Conservation (phyloP, 2,888 invertebrate genomes). For the Cryptosula pallasiana region DNA sequence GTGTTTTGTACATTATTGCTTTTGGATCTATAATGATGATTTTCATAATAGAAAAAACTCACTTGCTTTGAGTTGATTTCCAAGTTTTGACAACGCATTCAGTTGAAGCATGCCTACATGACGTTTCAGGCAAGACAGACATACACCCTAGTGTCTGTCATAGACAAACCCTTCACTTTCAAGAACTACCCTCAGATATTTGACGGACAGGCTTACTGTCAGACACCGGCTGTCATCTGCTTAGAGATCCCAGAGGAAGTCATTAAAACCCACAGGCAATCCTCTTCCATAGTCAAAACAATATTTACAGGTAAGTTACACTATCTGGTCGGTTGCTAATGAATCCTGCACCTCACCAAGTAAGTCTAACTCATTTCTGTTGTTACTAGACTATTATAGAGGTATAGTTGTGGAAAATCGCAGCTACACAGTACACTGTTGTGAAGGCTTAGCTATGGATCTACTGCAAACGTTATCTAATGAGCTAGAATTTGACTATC, state of each 20-base stretch:
- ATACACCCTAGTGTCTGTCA: neutral
- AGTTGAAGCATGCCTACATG: too few species aligned
- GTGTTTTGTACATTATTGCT: too few species aligned
- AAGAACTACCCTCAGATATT: neutral
- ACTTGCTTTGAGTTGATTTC: too few species aligned
- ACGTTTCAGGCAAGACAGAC: too few species aligned
- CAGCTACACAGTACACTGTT: slow-evolving; percentile 2
- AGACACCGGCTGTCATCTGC: slow-evolving; percentile 1
- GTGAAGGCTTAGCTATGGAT: slow-evolving; percentile 15
- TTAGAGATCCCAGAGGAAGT: neutral
- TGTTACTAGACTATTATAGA: neutral
- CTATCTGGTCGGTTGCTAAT: neutral
- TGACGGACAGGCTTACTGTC: slow-evolving; percentile 11
- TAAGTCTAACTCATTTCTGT: neutral
- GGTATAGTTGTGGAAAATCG: neutral
- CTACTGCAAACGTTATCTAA: neutral
- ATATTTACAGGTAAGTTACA: slow-evolving; percentile 4
- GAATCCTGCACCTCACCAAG: too few species aligned
- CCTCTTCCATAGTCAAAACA: neutral
- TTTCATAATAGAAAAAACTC: too few species aligned
- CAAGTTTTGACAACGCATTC: too few species aligned
- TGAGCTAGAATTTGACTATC: slow-evolving; percentile 11
- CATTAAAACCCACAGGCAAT: neutral
- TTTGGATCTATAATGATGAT: too few species aligned
- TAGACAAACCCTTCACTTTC: neutral